A percentile compares a stretch with the other conserved stretches of the same genome.
Evolutionary conservation across 2,888 invertebrate genomes (phyloP).

Genomic region (Epirrhoe alternata): DNA sequence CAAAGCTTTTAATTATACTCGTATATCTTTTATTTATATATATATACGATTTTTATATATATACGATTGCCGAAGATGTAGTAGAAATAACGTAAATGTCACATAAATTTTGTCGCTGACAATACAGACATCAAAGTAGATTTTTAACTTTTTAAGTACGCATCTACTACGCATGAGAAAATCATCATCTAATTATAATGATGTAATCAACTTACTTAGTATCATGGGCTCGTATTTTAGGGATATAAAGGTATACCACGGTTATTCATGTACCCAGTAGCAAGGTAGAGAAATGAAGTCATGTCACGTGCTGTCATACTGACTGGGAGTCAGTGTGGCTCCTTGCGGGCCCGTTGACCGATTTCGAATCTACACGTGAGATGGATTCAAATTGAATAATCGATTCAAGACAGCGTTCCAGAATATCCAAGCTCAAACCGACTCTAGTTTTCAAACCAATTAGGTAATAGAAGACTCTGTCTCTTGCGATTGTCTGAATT

Average conservation of each 20-base stretch:
- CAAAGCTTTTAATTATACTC: no score
- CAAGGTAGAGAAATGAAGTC: slow-evolving; percentile 60
- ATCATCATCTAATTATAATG: no score
- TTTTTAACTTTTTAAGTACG: no score
- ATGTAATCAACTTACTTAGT: no score
- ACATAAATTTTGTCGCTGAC: no score
- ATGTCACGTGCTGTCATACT: slow-evolving; percentile 66
- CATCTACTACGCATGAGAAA: no score
- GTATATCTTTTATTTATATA: no score
- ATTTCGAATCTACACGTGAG: slow-evolving; percentile 69
- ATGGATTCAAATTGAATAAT: slow-evolving; percentile 74
- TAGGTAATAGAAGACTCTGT: slow-evolving; percentile 31
- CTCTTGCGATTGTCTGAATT: slow-evolving; percentile 23
- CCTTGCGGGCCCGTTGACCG: slow-evolving; percentile 66
- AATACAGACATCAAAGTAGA: no score
- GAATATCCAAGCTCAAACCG: slow-evolving; percentile 33
- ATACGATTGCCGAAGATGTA: no score
- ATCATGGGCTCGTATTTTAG: not conserved
- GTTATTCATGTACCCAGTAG: slow-evolving; percentile 23
- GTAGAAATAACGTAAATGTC: no score
- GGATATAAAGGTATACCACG: slow-evolving; percentile 1
- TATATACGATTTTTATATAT: no score
- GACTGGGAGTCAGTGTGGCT: slow-evolving; percentile 53
- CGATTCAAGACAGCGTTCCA: slow-evolving; percentile 61
- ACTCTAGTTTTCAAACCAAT: slow-evolving; percentile 39